phyloP scores from a whole-genome alignment of 2,888 invertebrate genomes.

The Syrphus vitripennis region DNA sequence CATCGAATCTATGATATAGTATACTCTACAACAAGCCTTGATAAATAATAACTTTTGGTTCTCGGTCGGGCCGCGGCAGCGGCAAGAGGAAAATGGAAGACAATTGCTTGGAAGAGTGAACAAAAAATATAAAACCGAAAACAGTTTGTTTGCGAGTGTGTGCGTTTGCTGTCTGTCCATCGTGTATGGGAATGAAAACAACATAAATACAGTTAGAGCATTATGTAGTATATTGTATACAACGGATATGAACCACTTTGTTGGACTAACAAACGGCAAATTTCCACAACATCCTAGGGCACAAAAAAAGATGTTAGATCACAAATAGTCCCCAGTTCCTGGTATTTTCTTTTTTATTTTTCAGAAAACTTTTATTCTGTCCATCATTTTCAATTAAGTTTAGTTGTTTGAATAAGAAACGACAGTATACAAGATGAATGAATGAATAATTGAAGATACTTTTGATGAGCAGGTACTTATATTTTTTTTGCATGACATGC shows the following conservation, averaged over 20 bases:
- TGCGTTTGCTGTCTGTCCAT: background rate
- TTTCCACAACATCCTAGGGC: conserved; percentile 46
- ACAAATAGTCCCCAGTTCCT: background rate
- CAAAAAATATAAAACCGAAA: background rate
- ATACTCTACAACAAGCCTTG: conserved; percentile 22
- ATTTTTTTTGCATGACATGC: too few relatives aligned
- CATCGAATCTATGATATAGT: conserved; percentile 43
- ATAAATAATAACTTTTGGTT: conserved; percentile 59
- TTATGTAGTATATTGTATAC: background rate
- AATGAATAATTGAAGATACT: too few relatives aligned
- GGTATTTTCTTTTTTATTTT: background rate
- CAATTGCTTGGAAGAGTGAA: conserved; percentile 26
- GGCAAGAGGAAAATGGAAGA: conserved; percentile 16
- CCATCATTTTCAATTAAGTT: background rate
- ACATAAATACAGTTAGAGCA: background rate
- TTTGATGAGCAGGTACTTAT: too few relatives aligned
- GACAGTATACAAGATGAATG: too few relatives aligned
- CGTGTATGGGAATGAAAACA: background rate
- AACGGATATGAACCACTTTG: conserved; percentile 42
- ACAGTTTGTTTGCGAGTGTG: background rate
- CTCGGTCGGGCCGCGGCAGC: too few relatives aligned
- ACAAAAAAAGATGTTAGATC: conserved; percentile 1
- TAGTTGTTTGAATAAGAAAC: background rate
- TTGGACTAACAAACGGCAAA: conserved; percentile 42
- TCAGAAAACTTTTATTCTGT: conserved; percentile 4